A percentile compares a stretch with the other conserved stretches of the same genome.
These are phyloP conservation scores for Protonibea diacanthus DNA, from an alignment of 2,797 vertebrate genomes.

Conservation along the genomic window DNA sequence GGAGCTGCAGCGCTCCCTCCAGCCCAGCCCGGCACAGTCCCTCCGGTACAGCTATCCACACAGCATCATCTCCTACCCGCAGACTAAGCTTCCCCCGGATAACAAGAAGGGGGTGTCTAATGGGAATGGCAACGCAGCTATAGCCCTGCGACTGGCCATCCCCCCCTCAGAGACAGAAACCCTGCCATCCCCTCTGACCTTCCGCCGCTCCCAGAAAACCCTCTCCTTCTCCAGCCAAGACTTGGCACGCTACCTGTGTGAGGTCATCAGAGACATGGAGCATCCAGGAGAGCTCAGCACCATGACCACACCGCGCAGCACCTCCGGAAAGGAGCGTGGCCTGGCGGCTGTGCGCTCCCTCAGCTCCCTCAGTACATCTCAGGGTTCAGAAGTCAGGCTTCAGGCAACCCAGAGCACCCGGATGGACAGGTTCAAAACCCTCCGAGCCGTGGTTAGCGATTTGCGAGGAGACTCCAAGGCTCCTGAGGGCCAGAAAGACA, in stretches of 20 bases:
- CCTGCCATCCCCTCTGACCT: constrained; percentile 77
- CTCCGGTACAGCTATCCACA: constrained; percentile 83
- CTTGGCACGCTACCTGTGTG: constrained; percentile 86
- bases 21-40: constrained; percentile 87
- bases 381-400: constrained; percentile 78
- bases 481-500: constrained; percentile 73
- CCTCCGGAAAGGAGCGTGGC: constrained; percentile 84
- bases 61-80: constrained; percentile 76
- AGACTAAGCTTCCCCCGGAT: constrained; percentile 77
- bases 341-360: constrained; percentile 86
- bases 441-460: constrained; percentile 83
- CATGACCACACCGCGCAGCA: constrained; percentile 79
- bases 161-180: constrained; percentile 75
- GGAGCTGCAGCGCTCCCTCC: constrained; percentile 91
- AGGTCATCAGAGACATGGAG: constrained; percentile 86
- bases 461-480: constrained; percentile 75
- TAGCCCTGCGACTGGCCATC: constrained; percentile 79
- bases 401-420: constrained; percentile 79
- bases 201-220: constrained; percentile 79
- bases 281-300: constrained; percentile 78
- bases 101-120: constrained; percentile 54
- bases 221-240: constrained; percentile 84
- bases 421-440: constrained; percentile 88
- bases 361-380: constrained; percentile 83
- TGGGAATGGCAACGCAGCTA: constrained; percentile 74